These are phyloP conservation scores for Chaunax sp. DNA, from an alignment of 2,797 vertebrate species.

Conservation along the genomic window DNA sequence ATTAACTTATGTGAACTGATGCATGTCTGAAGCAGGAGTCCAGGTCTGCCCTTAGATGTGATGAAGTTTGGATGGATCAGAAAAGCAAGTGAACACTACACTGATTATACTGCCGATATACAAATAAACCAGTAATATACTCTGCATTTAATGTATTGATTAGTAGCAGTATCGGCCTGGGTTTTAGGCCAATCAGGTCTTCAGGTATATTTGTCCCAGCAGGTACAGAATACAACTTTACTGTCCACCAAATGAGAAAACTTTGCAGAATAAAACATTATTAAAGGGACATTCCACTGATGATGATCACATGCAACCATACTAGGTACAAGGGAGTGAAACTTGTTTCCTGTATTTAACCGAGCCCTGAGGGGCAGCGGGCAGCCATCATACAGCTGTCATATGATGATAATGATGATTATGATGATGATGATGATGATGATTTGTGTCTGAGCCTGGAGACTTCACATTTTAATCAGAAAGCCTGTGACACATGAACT, in stretches of 20 bases:
- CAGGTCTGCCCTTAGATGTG: not conserved
- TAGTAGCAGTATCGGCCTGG: not conserved
- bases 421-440: not conserved
- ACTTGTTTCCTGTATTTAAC: no score
- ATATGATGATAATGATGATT: not conserved
- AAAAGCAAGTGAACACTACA: not conserved
- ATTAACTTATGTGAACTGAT: not conserved
- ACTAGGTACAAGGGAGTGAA: no score
- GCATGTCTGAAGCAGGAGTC: not conserved
- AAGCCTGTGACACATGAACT: not conserved
- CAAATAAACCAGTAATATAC: not conserved
- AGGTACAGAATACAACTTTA: not conserved
- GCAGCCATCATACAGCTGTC: no score
- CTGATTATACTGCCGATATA: not conserved
- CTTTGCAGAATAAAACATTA: not conserved
- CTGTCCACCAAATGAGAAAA: no score
- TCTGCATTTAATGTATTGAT: not conserved
- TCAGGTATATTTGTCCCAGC: not conserved
- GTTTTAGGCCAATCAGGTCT: not conserved
- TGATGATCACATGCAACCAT: not conserved
- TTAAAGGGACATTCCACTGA: not conserved
- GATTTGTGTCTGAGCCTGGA: not conserved
- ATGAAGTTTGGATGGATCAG: not conserved
- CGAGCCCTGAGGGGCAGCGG: no score
- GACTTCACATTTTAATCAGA: conserved; percentile 14